A percentile compares a stretch with the other conserved stretches of the same genome.
These are phyloP conservation scores for Ophion costatus DNA, from an alignment of 2,888 invertebrate species.

Conservation along the genomic window DNA sequence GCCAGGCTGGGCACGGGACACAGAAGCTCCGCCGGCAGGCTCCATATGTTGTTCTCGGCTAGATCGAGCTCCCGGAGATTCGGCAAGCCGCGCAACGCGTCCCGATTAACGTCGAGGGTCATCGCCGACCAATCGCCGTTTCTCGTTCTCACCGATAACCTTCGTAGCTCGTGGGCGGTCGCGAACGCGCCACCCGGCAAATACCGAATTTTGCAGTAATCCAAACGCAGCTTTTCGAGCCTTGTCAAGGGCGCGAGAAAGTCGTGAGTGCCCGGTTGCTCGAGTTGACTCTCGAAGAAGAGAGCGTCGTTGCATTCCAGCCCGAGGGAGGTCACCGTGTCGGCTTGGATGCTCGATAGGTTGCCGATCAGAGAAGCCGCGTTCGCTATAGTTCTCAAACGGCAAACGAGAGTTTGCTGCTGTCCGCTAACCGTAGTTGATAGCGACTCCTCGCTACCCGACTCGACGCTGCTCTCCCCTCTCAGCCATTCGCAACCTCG, in stretches of 20 bases:
- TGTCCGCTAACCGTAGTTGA: constrained; percentile 70
- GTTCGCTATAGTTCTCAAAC: constrained; percentile 89
- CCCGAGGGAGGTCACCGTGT: constrained; percentile 88
- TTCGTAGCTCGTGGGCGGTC: constrained; percentile 88
- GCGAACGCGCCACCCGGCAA: constrained; percentile 89
- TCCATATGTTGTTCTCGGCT: constrained; percentile 91
- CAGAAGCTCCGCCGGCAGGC: constrained; percentile 89
- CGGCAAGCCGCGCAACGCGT: constrained; percentile 89
- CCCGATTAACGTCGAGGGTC: constrained; percentile 90
- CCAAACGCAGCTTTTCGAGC: constrained; percentile 88
- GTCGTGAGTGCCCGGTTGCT: constrained; percentile 84
- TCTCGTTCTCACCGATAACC: constrained; percentile 89
- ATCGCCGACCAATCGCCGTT: constrained; percentile 92
- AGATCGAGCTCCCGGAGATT: constrained; percentile 89
- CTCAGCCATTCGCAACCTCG: constrained; percentile 90
- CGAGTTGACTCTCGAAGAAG: constrained; percentile 89
- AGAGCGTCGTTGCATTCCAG: constrained; percentile 90
- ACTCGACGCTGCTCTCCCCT: constrained; percentile 79
- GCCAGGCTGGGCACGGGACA: constrained; percentile 89
- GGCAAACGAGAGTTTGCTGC: constrained; percentile 86
- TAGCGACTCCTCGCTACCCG: constrained; percentile 82
- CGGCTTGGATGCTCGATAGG: constrained; percentile 88
- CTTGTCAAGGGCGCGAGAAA: constrained; percentile 87
- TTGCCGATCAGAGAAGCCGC: constrained; percentile 89
- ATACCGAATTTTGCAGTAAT: constrained; percentile 91